Evolutionary conservation across 1,140 invertebrate species (phyloP).

Genomic region (Aphaenogaster ashmeadi): DNA sequence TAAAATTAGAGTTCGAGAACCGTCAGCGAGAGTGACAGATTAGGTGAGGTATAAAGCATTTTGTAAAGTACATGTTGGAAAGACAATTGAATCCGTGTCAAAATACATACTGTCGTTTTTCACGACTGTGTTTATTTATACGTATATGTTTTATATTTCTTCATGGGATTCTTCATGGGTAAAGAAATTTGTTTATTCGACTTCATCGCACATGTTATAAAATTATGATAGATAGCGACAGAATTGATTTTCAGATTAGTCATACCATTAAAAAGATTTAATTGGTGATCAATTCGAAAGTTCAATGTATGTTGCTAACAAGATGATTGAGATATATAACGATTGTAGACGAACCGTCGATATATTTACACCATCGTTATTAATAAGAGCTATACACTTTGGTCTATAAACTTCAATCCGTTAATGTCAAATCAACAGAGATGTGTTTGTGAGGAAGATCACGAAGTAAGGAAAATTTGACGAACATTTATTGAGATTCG

Average conservation of each 20-base stretch:
- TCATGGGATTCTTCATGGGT: background rate
- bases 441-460: background rate
- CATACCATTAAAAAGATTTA: background rate
- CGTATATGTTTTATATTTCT: background rate
- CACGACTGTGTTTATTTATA: background rate
- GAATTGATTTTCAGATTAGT: background rate
- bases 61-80: background rate
- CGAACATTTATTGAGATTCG: background rate
- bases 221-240: background rate
- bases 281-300: background rate
- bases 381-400: background rate
- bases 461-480: background rate
- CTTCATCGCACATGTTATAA: background rate
- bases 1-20: conserved; percentile 33
- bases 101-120: background rate
- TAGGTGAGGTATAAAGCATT: background rate
- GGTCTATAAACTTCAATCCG: background rate
- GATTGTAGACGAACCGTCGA: background rate
- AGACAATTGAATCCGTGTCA: background rate
- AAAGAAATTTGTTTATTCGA: background rate
- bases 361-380: background rate
- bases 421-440: background rate
- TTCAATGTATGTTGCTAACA: background rate
- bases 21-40: background rate
- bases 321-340: background rate